Evolutionary conservation across 2,888 invertebrate species (phyloP).

Genomic region (Melangyna quadrimaculata): DNA sequence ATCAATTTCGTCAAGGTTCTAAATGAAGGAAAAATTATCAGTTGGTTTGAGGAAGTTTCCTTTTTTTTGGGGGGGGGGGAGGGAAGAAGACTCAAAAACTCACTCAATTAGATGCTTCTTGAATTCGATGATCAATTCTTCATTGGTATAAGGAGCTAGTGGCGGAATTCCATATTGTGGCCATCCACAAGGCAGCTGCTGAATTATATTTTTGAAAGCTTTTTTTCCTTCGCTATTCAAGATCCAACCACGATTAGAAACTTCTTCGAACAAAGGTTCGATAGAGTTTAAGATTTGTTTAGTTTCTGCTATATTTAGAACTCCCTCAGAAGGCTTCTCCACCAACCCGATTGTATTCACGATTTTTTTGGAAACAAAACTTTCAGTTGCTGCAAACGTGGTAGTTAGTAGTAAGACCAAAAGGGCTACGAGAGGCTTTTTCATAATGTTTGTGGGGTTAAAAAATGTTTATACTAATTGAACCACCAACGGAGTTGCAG

Average conservation of each 20-base stretch:
- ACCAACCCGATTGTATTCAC: neutral
- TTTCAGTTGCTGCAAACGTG: neutral
- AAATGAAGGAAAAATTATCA: neutral
- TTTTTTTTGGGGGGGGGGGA: too few relatives aligned
- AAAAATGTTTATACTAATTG: neutral
- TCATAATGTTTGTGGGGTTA: neutral
- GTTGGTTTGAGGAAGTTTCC: too few relatives aligned
- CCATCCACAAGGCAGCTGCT: conserved; percentile 75
- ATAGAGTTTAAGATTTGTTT: too few relatives aligned
- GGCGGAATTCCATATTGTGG: conserved; percentile 76
- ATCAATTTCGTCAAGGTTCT: conserved; percentile 68
- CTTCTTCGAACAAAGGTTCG: conserved; percentile 52
- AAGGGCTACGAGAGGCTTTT: neutral
- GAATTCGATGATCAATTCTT: conserved; percentile 12
- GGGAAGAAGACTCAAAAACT: neutral
- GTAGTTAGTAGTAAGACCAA: neutral
- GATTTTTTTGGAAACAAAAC: neutral
- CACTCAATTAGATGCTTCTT: conserved; percentile 38
- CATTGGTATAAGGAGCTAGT: conserved; percentile 74
- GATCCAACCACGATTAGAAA: conserved; percentile 73
- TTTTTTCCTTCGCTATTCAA: conserved; percentile 74
- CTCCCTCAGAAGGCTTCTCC: neutral
- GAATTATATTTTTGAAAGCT: conserved; percentile 24
- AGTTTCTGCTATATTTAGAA: neutral
- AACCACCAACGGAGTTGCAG: neutral